Evolutionary conservation across 2,888 invertebrate genomes (phyloP).

Genomic region (Caenorhabditis uteleia): DNA sequence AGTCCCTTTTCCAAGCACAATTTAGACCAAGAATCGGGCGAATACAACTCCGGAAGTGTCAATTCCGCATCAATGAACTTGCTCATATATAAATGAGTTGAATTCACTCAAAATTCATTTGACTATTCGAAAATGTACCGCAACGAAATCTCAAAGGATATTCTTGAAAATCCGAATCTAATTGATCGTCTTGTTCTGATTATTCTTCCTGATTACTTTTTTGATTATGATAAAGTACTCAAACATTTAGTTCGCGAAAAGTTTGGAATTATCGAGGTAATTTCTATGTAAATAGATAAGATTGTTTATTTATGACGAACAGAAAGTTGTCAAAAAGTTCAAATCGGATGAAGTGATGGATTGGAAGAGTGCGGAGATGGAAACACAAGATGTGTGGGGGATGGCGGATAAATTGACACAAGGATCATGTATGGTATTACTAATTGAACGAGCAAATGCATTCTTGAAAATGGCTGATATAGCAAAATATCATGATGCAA

Average conservation of each 20-base stretch:
- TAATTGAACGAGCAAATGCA: conserved; percentile 36
- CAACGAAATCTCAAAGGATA: conserved; percentile 25
- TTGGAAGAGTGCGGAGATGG: conserved; percentile 38
- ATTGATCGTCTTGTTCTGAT: conserved; percentile 34
- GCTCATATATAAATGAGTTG: no score
- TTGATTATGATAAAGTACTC: conserved; percentile 33
- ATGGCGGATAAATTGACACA: conserved; percentile 21
- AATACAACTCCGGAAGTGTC: no score
- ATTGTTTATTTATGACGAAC: not conserved
- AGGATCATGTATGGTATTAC: conserved; percentile 32
- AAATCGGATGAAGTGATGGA: conserved; percentile 34
- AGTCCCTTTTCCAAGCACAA: no score
- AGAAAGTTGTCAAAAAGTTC: conserved; percentile 36
- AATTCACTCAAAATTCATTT: no score
- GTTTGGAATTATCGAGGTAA: conserved; percentile 43
- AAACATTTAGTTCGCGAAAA: conserved; percentile 27
- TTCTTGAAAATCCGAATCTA: conserved; percentile 29
- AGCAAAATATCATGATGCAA: conserved; percentile 22
- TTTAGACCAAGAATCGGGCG: no score
- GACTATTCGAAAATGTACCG: conserved; percentile 43
- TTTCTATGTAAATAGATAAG: no score
- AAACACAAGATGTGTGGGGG: conserved; percentile 31
- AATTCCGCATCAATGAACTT: no score
- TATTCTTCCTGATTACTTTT: conserved; percentile 42
- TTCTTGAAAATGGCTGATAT: conserved; percentile 34